Conservation (phyloP, 2,888 invertebrate genomes). For the Liopterus haemorrhoidalis region DNA sequence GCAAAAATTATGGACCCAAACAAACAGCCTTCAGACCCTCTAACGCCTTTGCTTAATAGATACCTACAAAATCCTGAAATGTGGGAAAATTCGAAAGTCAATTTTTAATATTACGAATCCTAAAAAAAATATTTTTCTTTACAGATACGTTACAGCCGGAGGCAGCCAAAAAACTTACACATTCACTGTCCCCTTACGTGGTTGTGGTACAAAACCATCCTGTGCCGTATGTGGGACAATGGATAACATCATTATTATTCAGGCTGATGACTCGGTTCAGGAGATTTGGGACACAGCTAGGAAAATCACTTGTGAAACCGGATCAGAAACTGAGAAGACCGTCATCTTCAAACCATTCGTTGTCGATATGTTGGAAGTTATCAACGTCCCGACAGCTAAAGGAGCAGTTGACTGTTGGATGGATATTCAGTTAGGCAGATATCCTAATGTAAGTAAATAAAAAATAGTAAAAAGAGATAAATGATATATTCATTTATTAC, state of each 20-base stretch:
- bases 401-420: constrained; percentile 70
- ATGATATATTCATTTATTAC: no score
- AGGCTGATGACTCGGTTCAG: constrained; percentile 61
- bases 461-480: constrained; percentile 9
- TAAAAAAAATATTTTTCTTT: no score
- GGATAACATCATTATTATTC: constrained; percentile 63
- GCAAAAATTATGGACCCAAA: no score
- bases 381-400: constrained; percentile 58
- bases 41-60: no score
- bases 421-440: constrained; percentile 66
- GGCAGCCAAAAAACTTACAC: constrained; percentile 53
- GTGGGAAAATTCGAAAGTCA: no score
- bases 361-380: constrained; percentile 38
- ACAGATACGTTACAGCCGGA: constrained; percentile 57
- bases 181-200: constrained; percentile 59
- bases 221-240: constrained; percentile 57
- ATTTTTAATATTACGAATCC: no score
- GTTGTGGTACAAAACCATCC: constrained; percentile 58
- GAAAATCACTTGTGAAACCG: constrained; percentile 51
- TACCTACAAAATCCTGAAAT: no score
- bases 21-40: no score
- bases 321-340: constrained; percentile 40
- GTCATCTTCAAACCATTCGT: constrained; percentile 56
- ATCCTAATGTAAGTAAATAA: constrained; percentile 55
- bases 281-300: constrained; percentile 62